phyloP scores from a whole-genome alignment of 2,888 invertebrate species.

The Dryomyza anilis region DNA sequence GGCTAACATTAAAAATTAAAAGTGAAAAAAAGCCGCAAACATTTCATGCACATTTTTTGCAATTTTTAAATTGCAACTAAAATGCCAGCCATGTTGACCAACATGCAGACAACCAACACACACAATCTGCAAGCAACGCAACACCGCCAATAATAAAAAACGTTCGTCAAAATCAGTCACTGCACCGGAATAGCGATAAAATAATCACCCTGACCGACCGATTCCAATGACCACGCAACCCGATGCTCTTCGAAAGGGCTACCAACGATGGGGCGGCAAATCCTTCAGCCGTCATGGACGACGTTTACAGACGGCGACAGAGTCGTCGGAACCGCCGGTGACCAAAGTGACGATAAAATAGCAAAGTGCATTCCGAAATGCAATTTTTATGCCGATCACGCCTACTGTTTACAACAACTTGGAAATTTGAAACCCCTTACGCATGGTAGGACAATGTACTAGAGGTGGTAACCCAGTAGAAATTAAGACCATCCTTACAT shows the following conservation, averaged over 20 bases:
- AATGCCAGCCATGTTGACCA: constrained; percentile 3
- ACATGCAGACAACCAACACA: constrained; percentile 1
- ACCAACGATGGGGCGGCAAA: not conserved
- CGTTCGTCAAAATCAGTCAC: constrained; percentile 26
- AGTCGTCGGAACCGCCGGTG: not conserved
- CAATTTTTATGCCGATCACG: constrained; percentile 27
- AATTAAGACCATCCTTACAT: no score
- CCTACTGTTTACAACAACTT: constrained; percentile 15
- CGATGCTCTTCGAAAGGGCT: no score
- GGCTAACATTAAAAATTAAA: constrained; percentile 2
- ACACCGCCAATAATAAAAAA: constrained; percentile 7
- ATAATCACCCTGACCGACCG: constrained; percentile 22
- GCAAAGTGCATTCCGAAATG: constrained; percentile 24
- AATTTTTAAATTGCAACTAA: constrained; percentile 25
- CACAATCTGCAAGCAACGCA: not conserved
- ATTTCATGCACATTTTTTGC: constrained; percentile 24
- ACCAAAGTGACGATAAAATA: not conserved
- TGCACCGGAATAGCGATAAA: constrained; percentile 28
- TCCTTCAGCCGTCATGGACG: not conserved
- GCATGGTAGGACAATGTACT: no score
- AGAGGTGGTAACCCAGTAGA: no score
- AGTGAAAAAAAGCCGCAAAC: not conserved
- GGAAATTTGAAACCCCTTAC: constrained; percentile 10
- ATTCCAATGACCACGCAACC: no score
- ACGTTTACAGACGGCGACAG: not conserved